Conservation (phyloP, 2,797 vertebrate species). For the Sebastolobus alascanus region DNA sequence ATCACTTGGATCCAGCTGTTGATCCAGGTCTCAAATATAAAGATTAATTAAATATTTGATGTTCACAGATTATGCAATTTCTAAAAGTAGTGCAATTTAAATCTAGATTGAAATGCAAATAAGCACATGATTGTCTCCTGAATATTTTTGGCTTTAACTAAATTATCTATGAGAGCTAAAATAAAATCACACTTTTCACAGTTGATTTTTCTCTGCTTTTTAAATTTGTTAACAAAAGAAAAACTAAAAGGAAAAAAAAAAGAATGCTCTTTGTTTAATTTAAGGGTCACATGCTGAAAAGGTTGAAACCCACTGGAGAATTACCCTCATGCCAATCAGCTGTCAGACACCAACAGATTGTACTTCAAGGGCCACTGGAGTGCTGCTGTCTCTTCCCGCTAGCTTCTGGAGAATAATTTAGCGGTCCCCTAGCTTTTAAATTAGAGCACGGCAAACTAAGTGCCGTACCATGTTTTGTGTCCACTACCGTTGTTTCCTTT, state of each 20-base stretch:
- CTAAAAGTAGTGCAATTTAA: neutral
- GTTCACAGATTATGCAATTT: neutral
- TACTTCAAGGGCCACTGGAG: slow-evolving; percentile 55
- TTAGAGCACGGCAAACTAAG: slow-evolving; percentile 44
- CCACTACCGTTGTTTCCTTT: slow-evolving; percentile 34
- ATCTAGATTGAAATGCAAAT: slow-evolving; percentile 1
- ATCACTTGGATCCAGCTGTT: neutral
- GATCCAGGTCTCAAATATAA: neutral
- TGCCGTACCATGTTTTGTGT: slow-evolving; percentile 1
- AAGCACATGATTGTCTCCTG: neutral
- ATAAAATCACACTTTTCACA: neutral
- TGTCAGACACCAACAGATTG: slow-evolving; percentile 43
- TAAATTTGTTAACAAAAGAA: neutral
- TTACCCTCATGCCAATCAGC: slow-evolving; percentile 39
- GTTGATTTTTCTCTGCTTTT: neutral
- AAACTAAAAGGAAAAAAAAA: slow-evolving; percentile 1
- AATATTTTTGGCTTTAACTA: neutral
- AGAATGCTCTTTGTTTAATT: slow-evolving; percentile 24
- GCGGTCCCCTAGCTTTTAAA: slow-evolving; percentile 34
- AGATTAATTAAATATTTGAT: neutral
- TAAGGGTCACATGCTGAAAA: slow-evolving; percentile 29
- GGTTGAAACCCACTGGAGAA: slow-evolving; percentile 27
- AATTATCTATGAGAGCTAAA: neutral
- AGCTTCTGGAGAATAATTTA: slow-evolving; percentile 37
- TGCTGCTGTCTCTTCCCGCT: slow-evolving; percentile 25